Conservation (phyloP, 2,113 vertebrate species). For the Pantherophis guttatus region DNA sequence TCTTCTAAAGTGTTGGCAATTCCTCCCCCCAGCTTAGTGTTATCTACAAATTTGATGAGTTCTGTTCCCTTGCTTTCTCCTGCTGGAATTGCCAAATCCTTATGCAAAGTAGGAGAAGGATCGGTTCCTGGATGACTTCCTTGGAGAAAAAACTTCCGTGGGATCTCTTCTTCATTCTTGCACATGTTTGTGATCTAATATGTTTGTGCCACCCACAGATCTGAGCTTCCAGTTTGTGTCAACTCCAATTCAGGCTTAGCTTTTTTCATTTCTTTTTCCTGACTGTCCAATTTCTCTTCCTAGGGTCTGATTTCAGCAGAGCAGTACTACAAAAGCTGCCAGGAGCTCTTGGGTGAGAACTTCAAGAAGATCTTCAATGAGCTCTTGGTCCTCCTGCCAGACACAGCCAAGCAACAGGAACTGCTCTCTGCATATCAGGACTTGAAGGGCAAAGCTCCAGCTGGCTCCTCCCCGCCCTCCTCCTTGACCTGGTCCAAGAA, state of each 20-base stretch:
- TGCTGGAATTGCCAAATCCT: not conserved
- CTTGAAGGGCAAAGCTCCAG: constrained; percentile 62
- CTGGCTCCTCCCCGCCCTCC: constrained; percentile 37
- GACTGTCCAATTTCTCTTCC: not conserved
- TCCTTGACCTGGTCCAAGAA: constrained; percentile 74
- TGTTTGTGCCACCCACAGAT: not conserved
- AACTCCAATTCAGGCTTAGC: not conserved
- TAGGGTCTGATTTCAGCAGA: constrained; percentile 88
- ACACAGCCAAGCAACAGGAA: constrained; percentile 92
- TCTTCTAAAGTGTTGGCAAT: not conserved
- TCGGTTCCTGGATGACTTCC: not conserved
- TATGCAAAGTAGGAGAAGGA: not conserved
- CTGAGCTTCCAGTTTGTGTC: too few relatives aligned
- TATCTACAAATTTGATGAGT: not conserved
- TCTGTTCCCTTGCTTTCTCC: not conserved
- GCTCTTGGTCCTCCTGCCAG: constrained; percentile 89
- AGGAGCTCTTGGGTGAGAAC: constrained; percentile 86
- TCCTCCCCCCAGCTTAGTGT: not conserved
- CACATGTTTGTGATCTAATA: not conserved
- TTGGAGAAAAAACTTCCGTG: not conserved
- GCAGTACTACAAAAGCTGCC: constrained; percentile 86
- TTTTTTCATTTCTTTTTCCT: not conserved
- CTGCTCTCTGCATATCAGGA: constrained; percentile 88
- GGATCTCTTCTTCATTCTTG: not conserved
- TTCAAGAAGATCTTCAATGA: constrained; percentile 90